These are phyloP conservation scores for Hoplostethus atlanticus DNA, from an alignment of 2,797 vertebrate genomes.

Conservation along the genomic window DNA sequence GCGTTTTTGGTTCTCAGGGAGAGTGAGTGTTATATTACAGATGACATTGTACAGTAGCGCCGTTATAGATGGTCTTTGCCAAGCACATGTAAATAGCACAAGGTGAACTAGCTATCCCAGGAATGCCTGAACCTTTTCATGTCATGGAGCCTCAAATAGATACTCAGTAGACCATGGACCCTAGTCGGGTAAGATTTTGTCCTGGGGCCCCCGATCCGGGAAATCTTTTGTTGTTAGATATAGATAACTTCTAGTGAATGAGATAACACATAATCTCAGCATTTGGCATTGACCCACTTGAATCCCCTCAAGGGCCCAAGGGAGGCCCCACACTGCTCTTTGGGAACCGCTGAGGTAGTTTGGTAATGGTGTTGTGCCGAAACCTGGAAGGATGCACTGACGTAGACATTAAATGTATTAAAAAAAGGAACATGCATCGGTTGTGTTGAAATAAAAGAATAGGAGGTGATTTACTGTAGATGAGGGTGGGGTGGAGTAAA, in stretches of 20 bases:
- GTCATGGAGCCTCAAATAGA: neutral
- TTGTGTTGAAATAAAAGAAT: neutral
- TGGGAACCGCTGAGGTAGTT: neutral
- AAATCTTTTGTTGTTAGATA: too few species aligned
- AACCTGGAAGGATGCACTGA: neutral
- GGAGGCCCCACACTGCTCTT: neutral
- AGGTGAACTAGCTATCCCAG: neutral
- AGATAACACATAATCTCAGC: neutral
- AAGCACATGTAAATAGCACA: constrained; percentile 1
- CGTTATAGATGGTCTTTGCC: constrained; percentile 58
- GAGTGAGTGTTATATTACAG: constrained; percentile 54
- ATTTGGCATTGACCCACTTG: neutral
- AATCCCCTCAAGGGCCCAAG: neutral
- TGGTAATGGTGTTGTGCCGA: neutral
- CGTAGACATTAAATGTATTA: neutral
- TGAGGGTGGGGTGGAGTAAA: neutral
- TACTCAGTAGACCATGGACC: neutral
- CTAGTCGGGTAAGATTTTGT: neutral
- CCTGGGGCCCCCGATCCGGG: too few species aligned
- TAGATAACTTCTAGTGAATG: neutral
- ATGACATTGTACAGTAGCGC: constrained; percentile 65
- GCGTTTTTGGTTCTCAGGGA: constrained; percentile 3
- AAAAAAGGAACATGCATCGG: neutral
- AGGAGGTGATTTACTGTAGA: neutral
- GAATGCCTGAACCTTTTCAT: neutral